Conservation (phyloP, 53 echinoderm and acorn worm genomes). For the Holothuria scabra region DNA sequence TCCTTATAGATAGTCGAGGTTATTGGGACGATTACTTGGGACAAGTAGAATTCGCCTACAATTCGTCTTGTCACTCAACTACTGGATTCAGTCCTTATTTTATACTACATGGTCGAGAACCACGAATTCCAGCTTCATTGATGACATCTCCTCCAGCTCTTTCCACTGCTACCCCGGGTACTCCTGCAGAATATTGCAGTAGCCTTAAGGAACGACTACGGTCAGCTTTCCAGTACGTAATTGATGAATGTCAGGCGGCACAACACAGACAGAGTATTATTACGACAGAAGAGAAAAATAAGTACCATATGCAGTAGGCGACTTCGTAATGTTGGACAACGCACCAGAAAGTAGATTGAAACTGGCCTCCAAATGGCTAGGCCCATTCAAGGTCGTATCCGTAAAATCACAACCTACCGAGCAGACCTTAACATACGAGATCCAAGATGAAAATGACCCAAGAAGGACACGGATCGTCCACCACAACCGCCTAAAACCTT, state of each 20-base stretch:
- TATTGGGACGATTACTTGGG: conserved; percentile 13
- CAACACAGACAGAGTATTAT: conserved; percentile 9
- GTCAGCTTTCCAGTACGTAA: not conserved
- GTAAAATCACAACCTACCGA: not conserved
- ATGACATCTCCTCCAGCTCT: too few species aligned
- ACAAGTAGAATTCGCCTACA: conserved; percentile 41
- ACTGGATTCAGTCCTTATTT: conserved; percentile 18
- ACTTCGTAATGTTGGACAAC: not conserved
- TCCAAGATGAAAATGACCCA: not conserved
- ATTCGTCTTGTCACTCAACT: conserved; percentile 19
- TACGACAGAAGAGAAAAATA: not conserved
- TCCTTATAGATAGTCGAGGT: not conserved
- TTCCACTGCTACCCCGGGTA: not conserved
- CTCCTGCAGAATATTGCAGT: conserved; percentile 34
- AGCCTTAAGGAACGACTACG: conserved; percentile 12
- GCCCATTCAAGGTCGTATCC: conserved; percentile 7
- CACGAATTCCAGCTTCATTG: not conserved
- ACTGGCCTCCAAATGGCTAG: not conserved
- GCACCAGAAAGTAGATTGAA: not conserved
- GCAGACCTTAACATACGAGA: not conserved
- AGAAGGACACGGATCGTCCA: not conserved
- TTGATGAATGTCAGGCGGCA: not conserved
- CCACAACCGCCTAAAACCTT: not conserved
- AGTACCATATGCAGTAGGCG: not conserved
- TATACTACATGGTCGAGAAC: conserved; percentile 6